Conservation (phyloP, 2,113 vertebrate species). For the Syngnathoides biaculeatus region DNA sequence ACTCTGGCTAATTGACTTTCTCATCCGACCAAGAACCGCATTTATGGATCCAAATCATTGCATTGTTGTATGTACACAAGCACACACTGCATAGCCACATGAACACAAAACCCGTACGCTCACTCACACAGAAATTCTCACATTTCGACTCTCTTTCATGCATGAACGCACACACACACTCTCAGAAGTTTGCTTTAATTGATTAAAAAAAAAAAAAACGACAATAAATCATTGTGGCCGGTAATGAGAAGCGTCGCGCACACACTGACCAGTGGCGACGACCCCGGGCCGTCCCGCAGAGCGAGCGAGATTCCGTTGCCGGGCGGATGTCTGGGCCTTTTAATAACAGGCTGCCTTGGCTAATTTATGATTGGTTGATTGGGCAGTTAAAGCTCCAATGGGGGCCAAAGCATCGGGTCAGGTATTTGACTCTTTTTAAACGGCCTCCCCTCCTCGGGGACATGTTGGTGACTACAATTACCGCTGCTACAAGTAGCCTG, state of each 20-base stretch:
- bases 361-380: slow-evolving; percentile 67
- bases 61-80: neutral
- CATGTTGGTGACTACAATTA: neutral
- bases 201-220: slow-evolving; percentile 55
- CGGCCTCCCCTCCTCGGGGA: slow-evolving; percentile 39
- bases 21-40: neutral
- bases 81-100: no score
- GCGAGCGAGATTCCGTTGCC: slow-evolving; percentile 47
- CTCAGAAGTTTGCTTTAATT: slow-evolving; percentile 38
- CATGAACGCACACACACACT: slow-evolving; percentile 30
- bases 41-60: neutral
- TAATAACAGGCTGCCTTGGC: slow-evolving; percentile 55
- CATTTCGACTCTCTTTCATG: no score
- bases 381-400: slow-evolving; percentile 35
- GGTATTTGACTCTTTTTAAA: slow-evolving; percentile 40
- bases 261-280: slow-evolving; percentile 12
- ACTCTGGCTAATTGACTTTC: neutral
- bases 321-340: slow-evolving; percentile 56
- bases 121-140: no score
- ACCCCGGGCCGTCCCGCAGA: slow-evolving; percentile 66
- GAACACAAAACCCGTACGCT: no score
- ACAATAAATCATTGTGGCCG: slow-evolving; percentile 61
- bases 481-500: neutral
- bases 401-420: slow-evolving; percentile 31
- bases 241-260: slow-evolving; percentile 68